phyloP scores from a whole-genome alignment of 1,140 invertebrate species.

The Temnothorax curvispinosus region DNA sequence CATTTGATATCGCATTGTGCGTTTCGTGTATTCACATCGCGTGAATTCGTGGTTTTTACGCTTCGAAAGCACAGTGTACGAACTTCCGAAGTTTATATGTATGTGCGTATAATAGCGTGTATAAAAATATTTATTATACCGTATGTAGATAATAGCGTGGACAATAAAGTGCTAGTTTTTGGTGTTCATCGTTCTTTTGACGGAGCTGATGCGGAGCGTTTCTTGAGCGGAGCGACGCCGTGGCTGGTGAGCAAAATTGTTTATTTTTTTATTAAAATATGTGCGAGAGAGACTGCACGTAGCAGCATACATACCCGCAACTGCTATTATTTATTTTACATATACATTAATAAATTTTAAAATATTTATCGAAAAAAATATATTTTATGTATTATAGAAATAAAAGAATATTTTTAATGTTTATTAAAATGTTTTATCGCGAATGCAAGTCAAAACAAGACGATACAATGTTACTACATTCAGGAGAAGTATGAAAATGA shows the following conservation, averaged over 20 bases:
- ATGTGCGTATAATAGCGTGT: no score
- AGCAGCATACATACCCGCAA: background rate
- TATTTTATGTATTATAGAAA: background rate
- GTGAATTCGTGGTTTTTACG: no score
- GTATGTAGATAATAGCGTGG: no score
- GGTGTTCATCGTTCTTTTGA: background rate
- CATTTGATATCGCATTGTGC: no score
- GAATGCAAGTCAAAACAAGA: background rate
- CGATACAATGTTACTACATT: slow-evolving; percentile 24
- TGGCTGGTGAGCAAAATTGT: background rate
- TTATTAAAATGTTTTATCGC: background rate
- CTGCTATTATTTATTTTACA: background rate
- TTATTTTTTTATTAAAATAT: background rate
- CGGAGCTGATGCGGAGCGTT: background rate
- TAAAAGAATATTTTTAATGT: background rate
- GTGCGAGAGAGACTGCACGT: background rate
- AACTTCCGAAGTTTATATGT: no score
- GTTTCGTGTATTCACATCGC: no score
- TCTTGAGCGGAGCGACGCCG: background rate
- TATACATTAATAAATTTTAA: background rate
- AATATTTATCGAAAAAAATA: background rate
- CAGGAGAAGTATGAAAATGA: slow-evolving; percentile 11
- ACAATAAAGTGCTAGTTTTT: background rate
- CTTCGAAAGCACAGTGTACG: no score
- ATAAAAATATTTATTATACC: no score